These are phyloP conservation scores for Eupeodes corollae DNA, from an alignment of 1,140 invertebrate species.

Conservation along the genomic window DNA sequence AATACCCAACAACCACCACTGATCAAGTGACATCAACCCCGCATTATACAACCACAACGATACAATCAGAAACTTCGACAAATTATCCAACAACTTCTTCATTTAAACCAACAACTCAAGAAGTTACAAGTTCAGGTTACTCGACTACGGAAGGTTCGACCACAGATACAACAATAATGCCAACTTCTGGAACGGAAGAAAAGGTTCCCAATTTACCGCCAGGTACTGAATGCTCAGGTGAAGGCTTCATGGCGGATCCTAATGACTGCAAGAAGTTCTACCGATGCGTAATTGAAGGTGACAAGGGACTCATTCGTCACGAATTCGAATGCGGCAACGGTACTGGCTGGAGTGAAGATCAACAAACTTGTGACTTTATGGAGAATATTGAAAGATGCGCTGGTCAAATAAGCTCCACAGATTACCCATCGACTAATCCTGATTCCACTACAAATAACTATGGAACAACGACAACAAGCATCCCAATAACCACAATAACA, in stretches of 20 bases:
- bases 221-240: slow-evolving; percentile 35
- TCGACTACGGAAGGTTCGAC: slow-evolving; percentile 9
- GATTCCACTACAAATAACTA: slow-evolving; percentile 3
- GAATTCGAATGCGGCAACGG: slow-evolving; percentile 37
- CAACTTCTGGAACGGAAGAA: slow-evolving; percentile 12
- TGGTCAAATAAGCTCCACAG: slow-evolving; percentile 5
- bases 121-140: slow-evolving; percentile 10
- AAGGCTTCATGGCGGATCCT: slow-evolving; percentile 56
- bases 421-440: slow-evolving; percentile 6
- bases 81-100: slow-evolving; percentile 9
- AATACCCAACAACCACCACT: slow-evolving; percentile 7
- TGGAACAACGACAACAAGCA: slow-evolving; percentile 7
- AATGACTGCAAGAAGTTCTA: slow-evolving; percentile 45
- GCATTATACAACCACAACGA: not conserved
- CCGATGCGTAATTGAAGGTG: slow-evolving; percentile 39
- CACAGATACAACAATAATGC: slow-evolving; percentile 9
- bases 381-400: slow-evolving; percentile 14
- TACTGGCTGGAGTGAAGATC: slow-evolving; percentile 37
- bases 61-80: slow-evolving; percentile 11
- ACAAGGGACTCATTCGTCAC: slow-evolving; percentile 32
- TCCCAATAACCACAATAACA: slow-evolving; percentile 7
- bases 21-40: slow-evolving; percentile 14
- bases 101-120: slow-evolving; percentile 13
- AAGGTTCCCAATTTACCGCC: slow-evolving; percentile 16
- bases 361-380: slow-evolving; percentile 33